Evolutionary conservation across 2,797 vertebrate species (phyloP), one percentile per base, ranked within the genome.

Genomic region (Saxicola maurus): DNA sequence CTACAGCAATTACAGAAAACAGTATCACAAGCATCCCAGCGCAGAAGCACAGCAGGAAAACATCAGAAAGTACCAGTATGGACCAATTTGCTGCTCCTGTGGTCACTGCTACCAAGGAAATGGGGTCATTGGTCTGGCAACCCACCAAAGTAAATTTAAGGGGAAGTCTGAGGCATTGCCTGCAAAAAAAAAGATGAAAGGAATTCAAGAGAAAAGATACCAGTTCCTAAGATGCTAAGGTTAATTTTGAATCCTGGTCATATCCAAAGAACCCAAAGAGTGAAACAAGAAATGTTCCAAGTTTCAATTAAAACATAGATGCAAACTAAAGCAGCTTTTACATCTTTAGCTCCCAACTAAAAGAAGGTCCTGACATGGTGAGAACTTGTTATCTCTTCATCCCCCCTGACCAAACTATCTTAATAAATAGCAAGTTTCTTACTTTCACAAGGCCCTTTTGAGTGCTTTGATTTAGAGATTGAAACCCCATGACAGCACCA

Each of bases 21-120:
- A n/a, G 13, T 19, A 52, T 35, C 45, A 24, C 6, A 11, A 21
- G 25, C 33, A 62, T 9, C 13, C n/a, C 37, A 35, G 25, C 8
- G 55, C 33, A 81, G 52, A 62, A 84, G 20, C 8, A 49, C 21
- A 31, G 45, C n/a, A 64, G 27, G 19, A 15, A 24, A 64, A 21
- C 0, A 0, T 21, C 33, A 61, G 6, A 51, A 80, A 30, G 8
- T 9, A 85, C 10, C 46, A 13, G 1, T 30, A 40, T 4, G 12
- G 42, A 85, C 11, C 33, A 43, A 10, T 48, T 53, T 55, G 8
- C 24, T 69, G 11, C 8, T 56, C 5, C 11, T 48, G 2, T 1
- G 10, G 21, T 17, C 13, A 24, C 31, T 37, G 38, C 13, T 40
- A 17, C 17, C 25, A 45, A 30, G 28, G 59, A 88, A 81, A 73